phyloP scores from a whole-genome alignment of 2,797 vertebrate genomes.

The Eospalax fontanierii region DNA sequence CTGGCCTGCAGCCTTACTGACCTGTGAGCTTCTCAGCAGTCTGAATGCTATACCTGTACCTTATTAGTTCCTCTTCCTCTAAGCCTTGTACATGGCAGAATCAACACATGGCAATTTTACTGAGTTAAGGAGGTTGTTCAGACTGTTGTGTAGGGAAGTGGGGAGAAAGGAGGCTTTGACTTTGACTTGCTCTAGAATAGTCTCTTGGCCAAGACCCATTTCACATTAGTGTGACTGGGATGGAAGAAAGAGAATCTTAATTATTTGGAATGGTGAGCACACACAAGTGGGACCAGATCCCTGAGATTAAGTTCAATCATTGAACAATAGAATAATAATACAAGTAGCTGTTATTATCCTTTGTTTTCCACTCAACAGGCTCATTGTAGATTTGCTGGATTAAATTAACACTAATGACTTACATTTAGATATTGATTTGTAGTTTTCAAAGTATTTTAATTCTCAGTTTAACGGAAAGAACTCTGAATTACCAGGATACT shows the following conservation, averaged over 20 bases:
- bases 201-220: not conserved
- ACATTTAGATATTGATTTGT: slow-evolving; percentile 74
- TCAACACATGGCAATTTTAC: not conserved
- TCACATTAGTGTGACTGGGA: not conserved
- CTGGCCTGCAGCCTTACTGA: not conserved
- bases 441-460: slow-evolving; percentile 70
- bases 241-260: slow-evolving; percentile 40
- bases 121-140: not conserved
- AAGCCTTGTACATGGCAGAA: not conserved
- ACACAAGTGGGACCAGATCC: slow-evolving; percentile 29
- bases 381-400: slow-evolving; percentile 71
- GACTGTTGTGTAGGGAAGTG: rapidly evolving
- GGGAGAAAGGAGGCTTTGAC: not conserved
- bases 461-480: slow-evolving; percentile 66
- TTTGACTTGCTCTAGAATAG: slow-evolving; percentile 37
- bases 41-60: not conserved
- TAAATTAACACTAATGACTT: slow-evolving; percentile 63
- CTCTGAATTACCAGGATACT: not conserved
- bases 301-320: slow-evolving; percentile 54
- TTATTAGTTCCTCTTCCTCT: not conserved
- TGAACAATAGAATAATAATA: slow-evolving; percentile 51
- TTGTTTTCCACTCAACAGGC: slow-evolving; percentile 42
- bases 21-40: not conserved
- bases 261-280: slow-evolving; percentile 63
- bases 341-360: slow-evolving; percentile 58